Base-by-base conservation (phyloP, 2,113 vertebrate genomes). In the Eulacestoma nigropectus region DNA sequence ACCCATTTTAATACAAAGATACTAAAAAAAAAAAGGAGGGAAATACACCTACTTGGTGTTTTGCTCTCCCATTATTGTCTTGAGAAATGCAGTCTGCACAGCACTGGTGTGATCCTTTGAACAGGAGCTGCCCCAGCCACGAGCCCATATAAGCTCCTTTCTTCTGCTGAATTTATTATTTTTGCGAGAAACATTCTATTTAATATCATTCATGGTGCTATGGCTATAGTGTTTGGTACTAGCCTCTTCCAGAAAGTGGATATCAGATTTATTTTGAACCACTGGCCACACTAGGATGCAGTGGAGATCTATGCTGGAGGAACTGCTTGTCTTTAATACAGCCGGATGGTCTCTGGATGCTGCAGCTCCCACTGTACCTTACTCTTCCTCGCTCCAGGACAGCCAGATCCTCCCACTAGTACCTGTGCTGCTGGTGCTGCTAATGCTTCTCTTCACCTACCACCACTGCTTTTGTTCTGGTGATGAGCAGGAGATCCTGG, bases 381-480 rank as follows among this genome's bases (percentile, higher is more conserved):
- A 2, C 6, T 84, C 17, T 35, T 47, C 26, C 41, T 76, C 0
- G 0, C 25, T 41, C 37, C 55, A 17, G 39, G 29, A 1, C 9
- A 49, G n/a, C 44, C 84, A 55, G 25, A 62, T 63, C 30, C 46
- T 84, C 47, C 30, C 16, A 9, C 16, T 1, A n/a, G 9, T 4
- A 11, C 32, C 46, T 9, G 21, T 92, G 63, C 37, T 55, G 27
- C 49, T 79, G 50, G 23, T 49, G 11, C 22, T 75, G 59, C 25
- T 39, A 12, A 10, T 35, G 63, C 46, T 89, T 75, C 19, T 77
- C 50, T n/a, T 57, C 23, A 13, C 18, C 39, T 73, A 10, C 29
- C 47, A 68, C 52, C 7, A 1, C 47, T 53, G 10, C 20, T 67
- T 21, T 30, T 49, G 49, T 74, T 68, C 39, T 62, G 73, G 19